Evolutionary conservation across 1,140 invertebrate genomes (phyloP).

Genomic region (Papilio xuthus): DNA sequence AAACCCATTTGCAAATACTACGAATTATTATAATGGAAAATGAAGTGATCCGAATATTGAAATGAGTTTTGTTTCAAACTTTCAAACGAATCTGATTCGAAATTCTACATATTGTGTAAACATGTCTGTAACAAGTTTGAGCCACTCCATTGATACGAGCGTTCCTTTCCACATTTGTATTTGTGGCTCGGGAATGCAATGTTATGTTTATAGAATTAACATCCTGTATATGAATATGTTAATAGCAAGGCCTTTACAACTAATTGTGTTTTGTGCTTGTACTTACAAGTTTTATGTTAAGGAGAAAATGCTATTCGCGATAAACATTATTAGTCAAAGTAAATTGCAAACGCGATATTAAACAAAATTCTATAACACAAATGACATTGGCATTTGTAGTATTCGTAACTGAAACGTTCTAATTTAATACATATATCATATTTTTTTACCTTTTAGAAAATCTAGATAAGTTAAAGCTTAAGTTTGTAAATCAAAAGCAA

Average conservation of each 20-base stretch:
- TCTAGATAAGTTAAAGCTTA: too few species aligned
- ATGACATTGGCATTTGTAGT: too few species aligned
- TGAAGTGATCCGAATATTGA: background rate
- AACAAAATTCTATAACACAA: too few species aligned
- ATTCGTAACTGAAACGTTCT: too few species aligned
- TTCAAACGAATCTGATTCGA: background rate
- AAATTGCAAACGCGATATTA: too few species aligned
- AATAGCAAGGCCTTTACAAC: conserved; percentile 37
- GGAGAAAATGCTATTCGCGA: too few species aligned
- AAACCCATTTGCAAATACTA: background rate
- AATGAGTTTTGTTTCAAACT: conserved; percentile 1
- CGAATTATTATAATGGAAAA: background rate
- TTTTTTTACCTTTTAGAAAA: too few species aligned
- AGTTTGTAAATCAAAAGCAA: background rate
- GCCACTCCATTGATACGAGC: conserved; percentile 34
- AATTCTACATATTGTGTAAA: conserved; percentile 30
- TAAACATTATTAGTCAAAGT: too few species aligned
- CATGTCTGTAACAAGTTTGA: conserved; percentile 20
- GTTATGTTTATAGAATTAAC: conserved; percentile 46
- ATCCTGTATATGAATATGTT: conserved; percentile 42
- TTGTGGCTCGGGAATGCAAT: conserved; percentile 50
- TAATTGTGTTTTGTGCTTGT: conserved; percentile 16
- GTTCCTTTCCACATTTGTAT: conserved; percentile 34
- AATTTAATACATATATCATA: too few species aligned
- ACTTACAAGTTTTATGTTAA: background rate